Conservation (phyloP, 2,797 vertebrate species). For the Xerus rutilus region DNA sequence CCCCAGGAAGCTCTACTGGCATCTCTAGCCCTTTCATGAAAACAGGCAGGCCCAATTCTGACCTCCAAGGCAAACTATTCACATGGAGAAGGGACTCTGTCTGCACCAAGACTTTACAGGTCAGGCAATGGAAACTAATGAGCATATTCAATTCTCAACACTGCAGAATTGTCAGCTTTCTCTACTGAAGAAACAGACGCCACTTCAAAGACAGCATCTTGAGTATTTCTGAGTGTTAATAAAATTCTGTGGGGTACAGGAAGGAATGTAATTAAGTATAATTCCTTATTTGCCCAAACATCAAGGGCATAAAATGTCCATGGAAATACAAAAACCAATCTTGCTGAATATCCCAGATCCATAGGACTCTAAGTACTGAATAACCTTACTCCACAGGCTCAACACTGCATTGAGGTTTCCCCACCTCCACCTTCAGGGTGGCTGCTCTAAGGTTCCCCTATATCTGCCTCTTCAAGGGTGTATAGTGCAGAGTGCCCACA, state of each 20-base stretch:
- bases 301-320: background rate
- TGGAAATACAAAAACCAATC: background rate
- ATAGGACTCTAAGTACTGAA: background rate
- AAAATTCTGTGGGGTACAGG: background rate
- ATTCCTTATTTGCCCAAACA: slow-evolving; percentile 38
- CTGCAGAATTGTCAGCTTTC: background rate
- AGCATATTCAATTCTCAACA: background rate
- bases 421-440: background rate
- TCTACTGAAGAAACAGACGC: background rate
- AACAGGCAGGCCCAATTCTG: slow-evolving; percentile 12
- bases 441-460: background rate
- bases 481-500: background rate
- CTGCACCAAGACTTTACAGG: background rate
- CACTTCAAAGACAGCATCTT: background rate
- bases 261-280: slow-evolving; percentile 19
- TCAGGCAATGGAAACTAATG: background rate
- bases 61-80: background rate
- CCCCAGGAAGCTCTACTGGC: slow-evolving; percentile 50
- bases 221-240: background rate
- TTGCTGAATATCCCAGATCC: background rate
- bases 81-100: background rate
- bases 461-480: background rate
- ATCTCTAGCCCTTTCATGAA: slow-evolving; percentile 51
- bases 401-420: background rate
- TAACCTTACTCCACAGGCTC: background rate